Evolutionary conservation across 2,113 vertebrate genomes (phyloP).

Genomic region (Myotis brandtii): DNA sequence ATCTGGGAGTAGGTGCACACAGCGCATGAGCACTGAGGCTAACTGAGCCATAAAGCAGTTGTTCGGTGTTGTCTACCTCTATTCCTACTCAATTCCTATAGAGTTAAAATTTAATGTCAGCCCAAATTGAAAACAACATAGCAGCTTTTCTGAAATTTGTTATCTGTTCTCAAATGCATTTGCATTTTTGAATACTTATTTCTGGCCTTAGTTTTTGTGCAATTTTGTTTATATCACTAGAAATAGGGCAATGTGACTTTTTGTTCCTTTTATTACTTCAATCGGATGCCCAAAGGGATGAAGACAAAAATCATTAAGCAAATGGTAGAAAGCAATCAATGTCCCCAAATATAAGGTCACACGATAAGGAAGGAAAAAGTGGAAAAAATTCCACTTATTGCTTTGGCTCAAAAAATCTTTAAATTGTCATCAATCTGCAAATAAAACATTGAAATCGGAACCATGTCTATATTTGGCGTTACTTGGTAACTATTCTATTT

Average conservation of each 20-base stretch:
- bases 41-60: conserved; percentile 34
- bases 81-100: not conserved
- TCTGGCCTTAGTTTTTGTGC: conserved; percentile 66
- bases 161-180: conserved; percentile 67
- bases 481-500: not conserved
- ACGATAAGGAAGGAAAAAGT: conserved; percentile 61
- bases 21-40: not conserved
- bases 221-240: conserved; percentile 71
- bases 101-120: conserved; percentile 53
- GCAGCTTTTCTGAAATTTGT: conserved; percentile 66
- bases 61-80: not conserved
- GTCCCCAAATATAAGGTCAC: conserved; percentile 69
- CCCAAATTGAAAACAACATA: conserved; percentile 53
- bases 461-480: not conserved
- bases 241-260: conserved; percentile 71
- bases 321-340: conserved; percentile 56
- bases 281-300: conserved; percentile 66
- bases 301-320: conserved; percentile 73
- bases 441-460: conserved; percentile 18
- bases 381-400: conserved; percentile 19
- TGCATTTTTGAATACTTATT: conserved; percentile 74
- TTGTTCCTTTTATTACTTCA: conserved; percentile 70
- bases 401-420: conserved; percentile 62
- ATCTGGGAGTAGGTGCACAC: not conserved
- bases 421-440: conserved; percentile 24